Base-by-base conservation (phyloP, 2,113 vertebrate genomes). In the Ptilonorhynchus violaceus region DNA sequence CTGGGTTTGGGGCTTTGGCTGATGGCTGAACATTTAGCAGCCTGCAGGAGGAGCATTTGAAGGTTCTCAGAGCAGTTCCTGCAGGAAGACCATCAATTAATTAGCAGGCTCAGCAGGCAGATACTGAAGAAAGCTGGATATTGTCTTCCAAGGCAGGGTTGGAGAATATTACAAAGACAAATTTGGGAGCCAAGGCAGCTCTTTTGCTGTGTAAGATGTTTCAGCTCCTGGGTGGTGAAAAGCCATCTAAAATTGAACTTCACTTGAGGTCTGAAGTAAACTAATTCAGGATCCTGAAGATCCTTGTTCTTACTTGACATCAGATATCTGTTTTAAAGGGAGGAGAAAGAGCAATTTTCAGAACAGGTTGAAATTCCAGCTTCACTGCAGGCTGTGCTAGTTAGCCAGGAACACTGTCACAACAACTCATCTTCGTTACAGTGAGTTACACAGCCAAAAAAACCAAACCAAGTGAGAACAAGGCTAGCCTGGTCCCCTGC, bases 241-340 rank as follows among this genome's bases (percentile, higher is more conserved):
- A 24, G 37, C 25, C 0, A 0, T 27, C 46, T 1, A 6, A 62
- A 69, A 69, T 0, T 41, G 42, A 78, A 39, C 30, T 35, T 56
- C n/a, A 8, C 16, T 75, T 25, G 37, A 73, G 42, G 37, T 59
- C 55, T 70, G 23, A 82, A 82, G 31, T 28, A 46, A 94, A 88
- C 28, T 64, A 52, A 88, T 30, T 70, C 24, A 55, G 30, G 66
- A 70, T 46, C 3, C 1, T 72, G n/a, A 74, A 81, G 33, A 67
- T 49, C 33, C 25, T 58, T 55, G 11, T 41, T 82, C 52, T 68
- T 47, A 39, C 9, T 59, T 70, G 46, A 73, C 4, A 3, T 41
- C 44, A 72, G 52, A 7, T 16, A 53, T 8, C 46, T 13, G 30
- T 68, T 55, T n/a, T 53, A 37, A 73, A 18, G 28, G 62, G 44